These are phyloP conservation scores for Temnothorax ravouxi DNA, from an alignment of 2,888 invertebrate genomes.

Conservation along the genomic window DNA sequence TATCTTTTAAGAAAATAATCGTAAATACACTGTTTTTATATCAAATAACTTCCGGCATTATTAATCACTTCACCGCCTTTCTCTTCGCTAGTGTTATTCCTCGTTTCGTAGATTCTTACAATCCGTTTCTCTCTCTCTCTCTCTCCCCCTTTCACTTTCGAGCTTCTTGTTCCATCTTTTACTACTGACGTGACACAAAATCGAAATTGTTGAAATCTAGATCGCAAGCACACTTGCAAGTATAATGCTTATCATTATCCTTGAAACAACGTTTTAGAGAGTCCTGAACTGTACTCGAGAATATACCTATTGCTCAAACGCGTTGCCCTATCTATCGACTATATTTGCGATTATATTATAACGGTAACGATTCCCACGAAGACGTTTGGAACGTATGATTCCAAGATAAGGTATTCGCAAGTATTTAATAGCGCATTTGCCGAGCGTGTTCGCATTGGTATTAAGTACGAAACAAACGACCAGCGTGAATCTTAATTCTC, in stretches of 20 bases:
- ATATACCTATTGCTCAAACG: neutral
- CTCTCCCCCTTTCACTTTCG: neutral
- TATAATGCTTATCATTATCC: neutral
- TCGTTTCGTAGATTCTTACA: neutral
- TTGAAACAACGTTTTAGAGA: neutral
- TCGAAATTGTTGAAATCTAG: conserved; percentile 10
- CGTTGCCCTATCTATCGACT: neutral
- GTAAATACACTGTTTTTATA: conserved; percentile 68
- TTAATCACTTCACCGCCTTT: conserved; percentile 20
- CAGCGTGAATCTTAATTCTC: neutral
- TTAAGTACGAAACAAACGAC: neutral
- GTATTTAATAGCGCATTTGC: neutral
- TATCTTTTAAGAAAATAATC: conserved; percentile 65
- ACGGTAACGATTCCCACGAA: conserved; percentile 21
- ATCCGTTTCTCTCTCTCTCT: neutral
- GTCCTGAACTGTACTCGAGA: neutral
- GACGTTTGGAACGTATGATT: neutral
- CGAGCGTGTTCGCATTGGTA: neutral
- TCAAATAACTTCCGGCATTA: conserved; percentile 24
- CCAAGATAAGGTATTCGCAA: conserved; percentile 5
- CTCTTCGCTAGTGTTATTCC: neutral
- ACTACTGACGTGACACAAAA: neutral
- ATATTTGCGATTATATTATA: neutral
- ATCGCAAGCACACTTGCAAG: neutral
- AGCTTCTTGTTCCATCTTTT: neutral